Evolutionary conservation across 1,140 invertebrate species (phyloP).

Genomic region (Rhyzopertha dominica): DNA sequence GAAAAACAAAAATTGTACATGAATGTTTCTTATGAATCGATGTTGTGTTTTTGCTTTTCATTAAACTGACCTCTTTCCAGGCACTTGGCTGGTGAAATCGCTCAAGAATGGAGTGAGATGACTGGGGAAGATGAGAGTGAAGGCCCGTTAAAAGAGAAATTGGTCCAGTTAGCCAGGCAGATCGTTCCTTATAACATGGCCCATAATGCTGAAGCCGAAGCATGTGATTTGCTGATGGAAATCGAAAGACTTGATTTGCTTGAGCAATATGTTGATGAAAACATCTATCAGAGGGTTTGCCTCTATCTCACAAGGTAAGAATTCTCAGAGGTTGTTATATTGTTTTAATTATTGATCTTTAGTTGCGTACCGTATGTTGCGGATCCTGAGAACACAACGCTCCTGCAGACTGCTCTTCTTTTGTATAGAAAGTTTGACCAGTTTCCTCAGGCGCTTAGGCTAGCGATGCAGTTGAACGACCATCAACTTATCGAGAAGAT

Average conservation of each 20-base stretch:
- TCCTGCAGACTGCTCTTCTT: constrained; percentile 81
- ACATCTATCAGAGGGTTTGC: constrained; percentile 91
- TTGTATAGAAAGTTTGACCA: constrained; percentile 92
- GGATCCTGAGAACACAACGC: constrained; percentile 90
- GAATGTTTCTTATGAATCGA: too few species aligned
- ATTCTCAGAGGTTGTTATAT: constrained; percentile 11
- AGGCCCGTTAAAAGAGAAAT: constrained; percentile 54
- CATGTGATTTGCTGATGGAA: constrained; percentile 98
- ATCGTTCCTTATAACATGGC: constrained; percentile 97
- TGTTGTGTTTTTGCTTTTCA: too few species aligned
- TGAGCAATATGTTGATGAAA: constrained; percentile 86
- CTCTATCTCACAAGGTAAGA: constrained; percentile 83
- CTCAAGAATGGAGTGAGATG: constrained; percentile 81
- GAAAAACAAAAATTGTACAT: too few species aligned
- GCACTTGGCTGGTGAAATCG: constrained; percentile 90
- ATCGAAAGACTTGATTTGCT: constrained; percentile 90
- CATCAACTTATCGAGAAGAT: constrained; percentile 77
- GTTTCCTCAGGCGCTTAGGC: constrained; percentile 86
- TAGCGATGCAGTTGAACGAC: constrained; percentile 95
- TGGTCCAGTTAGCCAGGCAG: constrained; percentile 75
- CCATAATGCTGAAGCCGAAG: constrained; percentile 99
- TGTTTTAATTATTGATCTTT: constrained; percentile 30
- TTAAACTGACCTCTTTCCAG: constrained; percentile 47
- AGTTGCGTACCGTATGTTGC: constrained; percentile 98
- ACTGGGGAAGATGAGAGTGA: constrained; percentile 59